Conservation (phyloP, 2,797 vertebrate species). For the Ataeniobius toweri region DNA sequence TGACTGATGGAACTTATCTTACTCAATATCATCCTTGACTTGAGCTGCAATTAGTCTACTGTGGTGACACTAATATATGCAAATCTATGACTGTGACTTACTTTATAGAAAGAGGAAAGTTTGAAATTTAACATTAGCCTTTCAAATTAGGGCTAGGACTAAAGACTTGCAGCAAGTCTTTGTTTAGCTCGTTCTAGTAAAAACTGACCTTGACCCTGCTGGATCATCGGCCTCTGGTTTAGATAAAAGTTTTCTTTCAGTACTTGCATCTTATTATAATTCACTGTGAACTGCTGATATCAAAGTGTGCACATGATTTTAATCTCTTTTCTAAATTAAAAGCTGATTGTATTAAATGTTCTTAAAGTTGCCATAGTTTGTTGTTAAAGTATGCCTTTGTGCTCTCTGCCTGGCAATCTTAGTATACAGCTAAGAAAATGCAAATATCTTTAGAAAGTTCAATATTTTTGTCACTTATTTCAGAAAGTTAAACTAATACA, state of each 20-base stretch:
- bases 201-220: background rate
- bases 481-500: background rate
- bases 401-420: background rate
- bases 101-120: conserved; percentile 21
- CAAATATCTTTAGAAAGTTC: background rate
- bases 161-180: background rate
- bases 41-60: conserved; percentile 27
- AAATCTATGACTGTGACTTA: conserved; percentile 32
- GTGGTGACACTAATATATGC: conserved; percentile 35
- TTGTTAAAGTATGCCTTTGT: background rate
- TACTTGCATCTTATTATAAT: background rate
- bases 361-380: background rate
- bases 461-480: background rate
- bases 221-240: background rate
- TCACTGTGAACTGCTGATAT: background rate
- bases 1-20: conserved; percentile 30
- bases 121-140: conserved; percentile 21
- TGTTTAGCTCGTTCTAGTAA: background rate
- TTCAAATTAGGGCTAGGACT: conserved; percentile 6
- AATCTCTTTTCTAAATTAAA: background rate
- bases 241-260: background rate
- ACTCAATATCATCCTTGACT: conserved; percentile 36
- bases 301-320: background rate
- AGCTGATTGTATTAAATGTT: too few species aligned
- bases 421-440: background rate